phyloP scores from a whole-genome alignment of 2,113 vertebrate genomes.

The Limanda limanda region DNA sequence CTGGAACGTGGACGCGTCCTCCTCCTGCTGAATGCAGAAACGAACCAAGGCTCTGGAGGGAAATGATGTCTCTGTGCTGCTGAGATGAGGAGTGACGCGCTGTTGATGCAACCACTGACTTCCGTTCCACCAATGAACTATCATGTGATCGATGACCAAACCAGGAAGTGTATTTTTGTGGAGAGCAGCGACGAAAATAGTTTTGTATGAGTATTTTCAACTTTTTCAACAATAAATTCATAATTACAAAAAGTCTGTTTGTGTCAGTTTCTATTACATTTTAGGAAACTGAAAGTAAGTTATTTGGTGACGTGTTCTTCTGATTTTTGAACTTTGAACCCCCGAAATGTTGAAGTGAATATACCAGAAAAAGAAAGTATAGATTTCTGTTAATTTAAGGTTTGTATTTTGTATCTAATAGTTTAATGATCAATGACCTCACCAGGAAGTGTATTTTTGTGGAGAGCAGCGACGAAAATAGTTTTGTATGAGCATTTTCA shows the following conservation, averaged over 20 bases:
- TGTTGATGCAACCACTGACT: not conserved
- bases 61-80: not conserved
- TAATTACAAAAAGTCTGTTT: not conserved
- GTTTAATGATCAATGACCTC: slow-evolving; percentile 3
- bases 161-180: slow-evolving; percentile 18
- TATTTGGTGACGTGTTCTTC: not conserved
- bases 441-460: slow-evolving; percentile 20
- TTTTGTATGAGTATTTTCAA: not conserved
- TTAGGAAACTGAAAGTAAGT: not conserved
- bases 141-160: slow-evolving; percentile 21
- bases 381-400: accelerated
- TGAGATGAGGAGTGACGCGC: not conserved
- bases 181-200: slow-evolving; percentile 38
- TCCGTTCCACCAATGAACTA: slow-evolving; percentile 14
- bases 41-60: not conserved
- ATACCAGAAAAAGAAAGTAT: not conserved
- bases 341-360: not conserved
- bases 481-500: not conserved
- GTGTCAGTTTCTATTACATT: not conserved
- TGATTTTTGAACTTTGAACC: not conserved
- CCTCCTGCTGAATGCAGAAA: not conserved
- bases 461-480: slow-evolving; percentile 39
- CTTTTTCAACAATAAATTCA: not conserved
- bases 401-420: not conserved
- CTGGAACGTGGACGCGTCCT: not conserved